Percentiles rank a stretch among this genome's conserved stretches.
Evolutionary conservation across 2,888 invertebrate species (phyloP).

Genomic region (Ashinkailepas kermadecensis): DNA sequence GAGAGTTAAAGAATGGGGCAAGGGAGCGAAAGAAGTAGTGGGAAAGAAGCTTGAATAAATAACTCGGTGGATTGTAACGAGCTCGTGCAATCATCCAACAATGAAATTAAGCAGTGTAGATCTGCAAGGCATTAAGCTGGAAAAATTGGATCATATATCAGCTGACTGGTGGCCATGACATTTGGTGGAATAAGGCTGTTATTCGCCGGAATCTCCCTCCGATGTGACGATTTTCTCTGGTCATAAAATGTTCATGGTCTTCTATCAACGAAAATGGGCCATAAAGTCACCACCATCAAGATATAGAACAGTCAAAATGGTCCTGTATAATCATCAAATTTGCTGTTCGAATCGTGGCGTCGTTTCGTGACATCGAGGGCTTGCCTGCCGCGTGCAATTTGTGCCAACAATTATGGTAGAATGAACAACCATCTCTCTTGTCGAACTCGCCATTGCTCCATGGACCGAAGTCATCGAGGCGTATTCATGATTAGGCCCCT

Average conservation of each 20-base stretch:
- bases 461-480: no score
- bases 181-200: slow-evolving; percentile 13
- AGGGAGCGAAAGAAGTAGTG: no score
- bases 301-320: slow-evolving; percentile 2
- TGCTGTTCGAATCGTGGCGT: not conserved
- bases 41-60: no score
- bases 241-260: slow-evolving; percentile 14
- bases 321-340: slow-evolving; percentile 9
- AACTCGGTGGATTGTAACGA: no score
- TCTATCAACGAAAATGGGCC: slow-evolving; percentile 17
- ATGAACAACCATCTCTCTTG: not conserved
- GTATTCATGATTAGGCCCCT: no score
- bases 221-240: slow-evolving; percentile 7
- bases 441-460: no score
- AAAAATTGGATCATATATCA: not conserved
- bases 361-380: not conserved
- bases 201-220: slow-evolving; percentile 5
- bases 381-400: no score
- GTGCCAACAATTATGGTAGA: no score
- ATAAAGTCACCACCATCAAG: slow-evolving; percentile 15
- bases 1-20: no score
- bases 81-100: no score
- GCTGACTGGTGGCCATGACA: not conserved
- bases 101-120: no score
- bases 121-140: no score